Conservation (phyloP, 2,113 vertebrate species). For the Chaetura pelagica region DNA sequence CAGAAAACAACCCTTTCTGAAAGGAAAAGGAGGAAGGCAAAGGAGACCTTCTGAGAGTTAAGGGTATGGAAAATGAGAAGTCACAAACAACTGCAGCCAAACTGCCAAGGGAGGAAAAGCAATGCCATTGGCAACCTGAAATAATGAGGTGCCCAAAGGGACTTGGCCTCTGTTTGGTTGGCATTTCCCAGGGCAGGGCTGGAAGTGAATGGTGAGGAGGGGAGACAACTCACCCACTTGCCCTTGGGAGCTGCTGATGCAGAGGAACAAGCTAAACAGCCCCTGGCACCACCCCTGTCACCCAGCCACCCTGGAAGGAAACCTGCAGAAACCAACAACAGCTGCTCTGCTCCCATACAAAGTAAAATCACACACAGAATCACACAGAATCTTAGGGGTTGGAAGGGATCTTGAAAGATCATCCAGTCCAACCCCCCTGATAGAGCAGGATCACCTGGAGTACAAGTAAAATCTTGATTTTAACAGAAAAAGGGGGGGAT, state of each 20-base stretch:
- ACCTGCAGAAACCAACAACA: not conserved
- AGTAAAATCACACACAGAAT: too few relatives aligned
- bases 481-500: not conserved
- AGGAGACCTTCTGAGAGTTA: not conserved
- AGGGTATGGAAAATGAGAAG: slow-evolving; percentile 36
- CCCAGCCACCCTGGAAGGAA: not conserved
- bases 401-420: too few relatives aligned
- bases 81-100: not conserved
- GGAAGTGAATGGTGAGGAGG: not conserved
- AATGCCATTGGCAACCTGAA: not conserved
- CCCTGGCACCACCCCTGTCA: not conserved
- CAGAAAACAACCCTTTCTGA: not conserved
- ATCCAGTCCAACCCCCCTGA: too few relatives aligned
- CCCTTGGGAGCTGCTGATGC: not conserved
- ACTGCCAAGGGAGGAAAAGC: slow-evolving; percentile 30
- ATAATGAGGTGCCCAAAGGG: slow-evolving; percentile 49
- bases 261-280: not conserved
- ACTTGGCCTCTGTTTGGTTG: not conserved
- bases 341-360: not conserved
- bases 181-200: slow-evolving; percentile 6
- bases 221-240: not conserved
- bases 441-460: too few relatives aligned
- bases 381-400: too few relatives aligned
- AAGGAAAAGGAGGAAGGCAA: not conserved
- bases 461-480: not conserved